These are phyloP conservation scores for Drosophila meridiana DNA, from an alignment of 2,888 invertebrate species.

Conservation along the genomic window DNA sequence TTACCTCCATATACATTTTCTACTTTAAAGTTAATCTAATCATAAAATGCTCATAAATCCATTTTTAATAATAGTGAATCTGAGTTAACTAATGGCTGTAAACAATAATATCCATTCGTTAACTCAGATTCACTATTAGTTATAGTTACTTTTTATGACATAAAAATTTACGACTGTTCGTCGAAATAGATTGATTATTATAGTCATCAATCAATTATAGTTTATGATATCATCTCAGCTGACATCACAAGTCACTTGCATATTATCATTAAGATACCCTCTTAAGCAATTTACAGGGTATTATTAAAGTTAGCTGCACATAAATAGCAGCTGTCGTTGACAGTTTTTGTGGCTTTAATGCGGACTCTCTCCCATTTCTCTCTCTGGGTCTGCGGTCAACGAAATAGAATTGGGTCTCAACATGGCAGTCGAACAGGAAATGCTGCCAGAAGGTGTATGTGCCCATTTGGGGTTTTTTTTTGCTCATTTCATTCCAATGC, in stretches of 20 bases:
- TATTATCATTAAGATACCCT: conserved; percentile 6
- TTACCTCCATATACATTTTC: background rate
- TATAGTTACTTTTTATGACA: background rate
- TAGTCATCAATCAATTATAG: conserved; percentile 3
- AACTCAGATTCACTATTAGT: background rate
- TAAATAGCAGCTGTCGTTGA: conserved; percentile 59
- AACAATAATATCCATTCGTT: background rate
- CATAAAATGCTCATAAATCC: conserved; percentile 1
- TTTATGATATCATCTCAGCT: background rate
- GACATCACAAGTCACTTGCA: background rate
- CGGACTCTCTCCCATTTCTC: background rate
- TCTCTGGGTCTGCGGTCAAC: conserved; percentile 10
- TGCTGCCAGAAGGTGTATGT: conserved; percentile 8
- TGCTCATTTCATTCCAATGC: background rate
- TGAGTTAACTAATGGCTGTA: too few species aligned
- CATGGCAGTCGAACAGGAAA: conserved; percentile 4
- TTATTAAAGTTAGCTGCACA: conserved; percentile 41
- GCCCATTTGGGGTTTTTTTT: background rate
- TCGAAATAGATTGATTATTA: conserved; percentile 1
- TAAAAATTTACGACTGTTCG: background rate
- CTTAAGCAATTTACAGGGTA: conserved; percentile 17
- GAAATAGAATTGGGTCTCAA: conserved; percentile 1
- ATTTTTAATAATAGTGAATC: background rate
- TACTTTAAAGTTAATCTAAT: background rate
- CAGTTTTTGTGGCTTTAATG: conserved; percentile 37